Evolutionary conservation across 2,888 invertebrate genomes (phyloP), one percentile per base, ranked within the genome.

Genomic region (Notocelia uddmanniana): DNA sequence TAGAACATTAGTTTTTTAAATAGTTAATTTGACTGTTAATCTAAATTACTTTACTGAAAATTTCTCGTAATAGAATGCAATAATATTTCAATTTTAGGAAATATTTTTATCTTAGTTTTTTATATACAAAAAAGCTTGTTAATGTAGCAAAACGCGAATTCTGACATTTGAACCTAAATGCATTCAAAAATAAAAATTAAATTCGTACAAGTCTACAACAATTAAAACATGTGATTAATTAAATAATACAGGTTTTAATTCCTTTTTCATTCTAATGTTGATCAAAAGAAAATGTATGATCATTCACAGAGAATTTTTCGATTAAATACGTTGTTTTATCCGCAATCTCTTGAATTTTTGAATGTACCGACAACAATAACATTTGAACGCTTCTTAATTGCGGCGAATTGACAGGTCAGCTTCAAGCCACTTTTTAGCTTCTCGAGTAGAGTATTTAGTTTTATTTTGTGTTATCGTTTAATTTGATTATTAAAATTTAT

Each of bases 351-450:
- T 45, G 8, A 15, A 31, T 37, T 69, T 71, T 71, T 72, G 37
- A 52, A 72, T 67, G 15, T 60, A 67, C 37, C 26, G 31, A 67
- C 48, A 45, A 45, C 67, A 67, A 60, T 60, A 54, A 69, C 67
- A 54, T 50, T 54, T 64, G 69, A 73, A 70, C 70, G 73, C 79
- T 78, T 75, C 83, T 73, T 73, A 80, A 81, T 78, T 87, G 88
- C 92, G 91, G 90, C 90, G 86, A 87, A 90, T 92, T 92, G 93
- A 92, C 92, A 92, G 92, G 88, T 93, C 89, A 90, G 89, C 89
- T 87, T 88, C 85, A 86, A 90, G 88, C 85, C 87, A 89, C 86
- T 90, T 90, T 91, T 89, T 89, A 89, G 89, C 89, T 88, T 91
- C 87, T 83, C 79, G 83, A 84, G 83, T 89, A 90, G 88, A 83